Percentiles rank a stretch among this genome's conserved stretches.
Conservation (phyloP, 2,113 vertebrate species). For the Synodontis membranacea region DNA sequence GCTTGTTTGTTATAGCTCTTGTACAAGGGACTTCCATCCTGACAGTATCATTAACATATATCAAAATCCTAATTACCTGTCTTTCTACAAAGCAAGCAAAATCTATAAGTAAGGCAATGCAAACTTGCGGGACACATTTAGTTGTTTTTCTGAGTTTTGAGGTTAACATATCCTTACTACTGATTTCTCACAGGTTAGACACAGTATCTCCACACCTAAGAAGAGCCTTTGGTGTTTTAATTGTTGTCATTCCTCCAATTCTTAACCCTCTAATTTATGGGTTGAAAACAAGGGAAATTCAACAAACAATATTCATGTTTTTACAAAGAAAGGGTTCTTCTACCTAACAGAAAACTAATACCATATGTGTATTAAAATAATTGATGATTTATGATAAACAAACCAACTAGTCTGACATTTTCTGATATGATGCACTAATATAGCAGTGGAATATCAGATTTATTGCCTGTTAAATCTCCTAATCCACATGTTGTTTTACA, state of each 20-base stretch:
- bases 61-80: not conserved
- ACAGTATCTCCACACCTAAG: slow-evolving; percentile 1
- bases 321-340: not conserved
- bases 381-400: too few species aligned
- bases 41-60: not conserved
- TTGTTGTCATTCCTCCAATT: not conserved
- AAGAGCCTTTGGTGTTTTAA: not conserved
- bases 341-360: not conserved
- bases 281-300: not conserved
- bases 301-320: not conserved
- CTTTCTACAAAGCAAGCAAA: not conserved
- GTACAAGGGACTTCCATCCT: not conserved
- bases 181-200: not conserved
- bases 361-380: too few species aligned
- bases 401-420: too few species aligned
- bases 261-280: slow-evolving; percentile 7
- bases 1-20: not conserved
- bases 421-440: too few species aligned
- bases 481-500: not conserved
- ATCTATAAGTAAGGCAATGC: not conserved
- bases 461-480: not conserved
- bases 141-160: not conserved
- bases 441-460: too few species aligned
- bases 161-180: not conserved
- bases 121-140: slow-evolving; percentile 5